Percentiles rank a stretch among this genome's conserved stretches.
These are phyloP conservation scores for Arrhopalites spinosus DNA, from an alignment of 2,888 invertebrate species.

Conservation along the genomic window DNA sequence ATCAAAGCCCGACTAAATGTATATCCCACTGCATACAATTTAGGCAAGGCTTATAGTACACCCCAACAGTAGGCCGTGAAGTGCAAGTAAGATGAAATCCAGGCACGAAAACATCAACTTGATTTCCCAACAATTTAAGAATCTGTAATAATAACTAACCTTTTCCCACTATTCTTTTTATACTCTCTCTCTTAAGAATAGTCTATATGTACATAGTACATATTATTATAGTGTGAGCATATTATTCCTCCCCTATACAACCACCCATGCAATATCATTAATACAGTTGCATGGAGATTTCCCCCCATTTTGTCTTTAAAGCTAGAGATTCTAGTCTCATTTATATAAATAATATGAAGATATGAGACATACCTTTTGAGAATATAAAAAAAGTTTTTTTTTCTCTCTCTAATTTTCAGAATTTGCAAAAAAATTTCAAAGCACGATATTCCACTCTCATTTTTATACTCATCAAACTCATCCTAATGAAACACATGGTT, in stretches of 20 bases:
- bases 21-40: constrained; percentile 30
- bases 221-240: no score
- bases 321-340: not conserved
- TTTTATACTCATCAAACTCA: no score
- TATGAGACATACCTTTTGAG: no score
- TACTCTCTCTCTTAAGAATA: not conserved
- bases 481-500: no score
- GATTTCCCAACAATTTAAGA: constrained; percentile 29
- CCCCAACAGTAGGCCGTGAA: constrained; percentile 12
- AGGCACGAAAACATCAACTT: constrained; percentile 26
- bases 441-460: no score
- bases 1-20: constrained; percentile 46
- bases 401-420: no score
- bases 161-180: not conserved
- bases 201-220: not conserved
- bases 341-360: no score
- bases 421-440: no score
- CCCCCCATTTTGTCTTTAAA: not conserved
- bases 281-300: no score
- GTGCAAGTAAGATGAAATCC: constrained; percentile 32
- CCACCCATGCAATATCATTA: no score
- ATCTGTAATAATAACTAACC: constrained; percentile 25
- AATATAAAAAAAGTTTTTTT: no score
- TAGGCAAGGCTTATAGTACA: constrained; percentile 25
- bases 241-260: no score